Base-by-base conservation (phyloP, 2,888 invertebrate genomes). In the Troides aeacus region DNA sequence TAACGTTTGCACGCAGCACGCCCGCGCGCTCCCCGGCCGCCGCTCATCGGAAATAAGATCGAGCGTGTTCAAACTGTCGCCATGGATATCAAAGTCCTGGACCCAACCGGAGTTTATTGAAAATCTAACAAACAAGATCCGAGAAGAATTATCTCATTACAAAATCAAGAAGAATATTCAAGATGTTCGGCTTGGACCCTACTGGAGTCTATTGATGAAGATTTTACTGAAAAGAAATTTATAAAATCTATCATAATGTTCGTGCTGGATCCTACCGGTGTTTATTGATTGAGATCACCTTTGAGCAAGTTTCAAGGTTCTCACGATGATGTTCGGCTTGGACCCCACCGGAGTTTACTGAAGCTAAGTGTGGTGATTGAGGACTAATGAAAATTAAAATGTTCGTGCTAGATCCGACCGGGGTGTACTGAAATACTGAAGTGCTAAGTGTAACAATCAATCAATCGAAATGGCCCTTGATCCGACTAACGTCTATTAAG, bases 11-110 rank as follows among this genome's bases (percentile, higher is more conserved):
- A 91, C 88, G 90, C 81, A 3, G 30, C 30, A 30, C 30, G 30
- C 30, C 30, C 30, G 30, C 30, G 30, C 30, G 30, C 30, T 30
- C 30, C 30, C 73, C 69, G 75, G 74, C 77, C 78, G 83, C 86
- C 91, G 91, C 75, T 78, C 78, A 83, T 86, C 91, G 91, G 88
- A 89, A 90, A 88, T 84, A 90, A 91, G 84, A 90, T 91, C 91
- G 91, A 90, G 85, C 80, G 77, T 84, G 83, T 85, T 85, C 82
- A 71, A 75, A 78, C 76, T 78, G 79, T 82, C 82, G 83, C 74
- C 76, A 92, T 92, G 92, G 89, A 86, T 76, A 84, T 88, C 84
- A 90, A 90, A 77, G 87, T 89, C 85, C 82, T 92, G 83, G 92
- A 92, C 77, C 92, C 92, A 71, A 92, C 92, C 75, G 92, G 92